These are phyloP conservation scores for Phrynocephalus forsythii DNA, from an alignment of 2,797 vertebrate genomes.

Conservation along the genomic window DNA sequence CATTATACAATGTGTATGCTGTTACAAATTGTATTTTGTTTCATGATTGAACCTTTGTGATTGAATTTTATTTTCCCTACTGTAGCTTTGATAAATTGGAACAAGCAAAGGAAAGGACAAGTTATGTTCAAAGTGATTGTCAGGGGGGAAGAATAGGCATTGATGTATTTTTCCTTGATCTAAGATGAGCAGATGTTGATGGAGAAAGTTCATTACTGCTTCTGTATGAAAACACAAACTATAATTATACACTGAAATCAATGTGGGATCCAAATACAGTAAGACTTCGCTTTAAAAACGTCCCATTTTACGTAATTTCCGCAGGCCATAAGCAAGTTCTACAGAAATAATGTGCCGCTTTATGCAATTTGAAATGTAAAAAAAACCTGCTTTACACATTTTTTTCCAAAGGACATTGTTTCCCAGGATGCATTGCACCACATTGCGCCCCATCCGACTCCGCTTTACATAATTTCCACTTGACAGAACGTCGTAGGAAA, in stretches of 20 bases:
- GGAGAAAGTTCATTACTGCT: slow-evolving; percentile 45
- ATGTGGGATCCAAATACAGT: background rate
- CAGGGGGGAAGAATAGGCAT: background rate
- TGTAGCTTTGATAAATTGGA: slow-evolving; percentile 33
- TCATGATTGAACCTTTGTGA: background rate
- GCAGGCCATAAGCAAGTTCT: too few species aligned
- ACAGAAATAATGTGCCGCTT: too few species aligned
- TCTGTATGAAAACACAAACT: slow-evolving; percentile 43
- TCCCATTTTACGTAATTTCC: too few species aligned
- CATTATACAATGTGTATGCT: background rate
- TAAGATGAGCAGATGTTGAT: slow-evolving; percentile 46
- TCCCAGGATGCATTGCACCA: too few species aligned
- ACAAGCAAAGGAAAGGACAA: slow-evolving; percentile 38
- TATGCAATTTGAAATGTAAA: too few species aligned
- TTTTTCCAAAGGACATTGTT: too few species aligned
- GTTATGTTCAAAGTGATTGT: slow-evolving; percentile 33
- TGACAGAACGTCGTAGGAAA: too few species aligned
- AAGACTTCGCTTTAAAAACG: too few species aligned
- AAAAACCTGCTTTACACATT: too few species aligned
- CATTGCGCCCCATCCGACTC: too few species aligned
- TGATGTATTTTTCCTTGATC: slow-evolving; percentile 48
- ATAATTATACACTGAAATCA: background rate
- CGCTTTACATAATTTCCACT: too few species aligned
- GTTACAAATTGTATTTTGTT: background rate
- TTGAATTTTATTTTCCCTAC: slow-evolving; percentile 1